Evolutionary conservation across 2,888 invertebrate genomes (phyloP), one percentile per base, ranked within the genome.

Genomic region (Heteropelma amictum): DNA sequence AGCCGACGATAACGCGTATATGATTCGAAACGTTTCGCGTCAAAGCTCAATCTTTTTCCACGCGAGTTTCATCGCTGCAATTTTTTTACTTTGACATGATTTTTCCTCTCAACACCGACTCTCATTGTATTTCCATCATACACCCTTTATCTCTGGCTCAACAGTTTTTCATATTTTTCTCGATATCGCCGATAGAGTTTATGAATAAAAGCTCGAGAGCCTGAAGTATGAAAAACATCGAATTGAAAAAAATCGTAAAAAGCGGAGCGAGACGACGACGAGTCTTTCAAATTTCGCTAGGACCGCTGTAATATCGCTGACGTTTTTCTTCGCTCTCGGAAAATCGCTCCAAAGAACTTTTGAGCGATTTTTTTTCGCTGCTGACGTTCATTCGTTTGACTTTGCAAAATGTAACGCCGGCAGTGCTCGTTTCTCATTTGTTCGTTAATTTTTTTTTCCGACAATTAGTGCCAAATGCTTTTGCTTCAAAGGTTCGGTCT

Each of bases 391-490:
- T 56, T 53, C 53, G 73, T 2, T 7, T 21, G 47, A 61, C 54
- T 56, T 45, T 64, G 47, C 38, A 54, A 58, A 28, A 54, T 23
- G 21, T 56, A 56, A 49, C 28, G 45, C 60, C 35, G 47, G 23
- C 53, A 28, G 38, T n/a, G n/a, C n/a, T n/a, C n/a, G n/a, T n/a
- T n/a, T n/a, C n/a, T n/a, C n/a, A n/a, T n/a, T n/a, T n/a, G n/a
- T n/a, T n/a, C n/a, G n/a, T n/a, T n/a, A n/a, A 56, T 63, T 45
- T 70, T 60, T 69, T 68, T 61, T 65, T 60, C 58, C 64, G 42
- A 64, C 70, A 70, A 74, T 70, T 70, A 65, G 45, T 53, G 58
- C 58, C 58, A 54, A 65, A 38, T 35, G 47, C 38, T 77, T 63
- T 60, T 45, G 60, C 67, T 61, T 65, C 68, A 68, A 76, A 74